Evolutionary conservation across 1,140 invertebrate species (phyloP), one percentile per base, ranked within the genome.

Genomic region (Hermetia illucens): DNA sequence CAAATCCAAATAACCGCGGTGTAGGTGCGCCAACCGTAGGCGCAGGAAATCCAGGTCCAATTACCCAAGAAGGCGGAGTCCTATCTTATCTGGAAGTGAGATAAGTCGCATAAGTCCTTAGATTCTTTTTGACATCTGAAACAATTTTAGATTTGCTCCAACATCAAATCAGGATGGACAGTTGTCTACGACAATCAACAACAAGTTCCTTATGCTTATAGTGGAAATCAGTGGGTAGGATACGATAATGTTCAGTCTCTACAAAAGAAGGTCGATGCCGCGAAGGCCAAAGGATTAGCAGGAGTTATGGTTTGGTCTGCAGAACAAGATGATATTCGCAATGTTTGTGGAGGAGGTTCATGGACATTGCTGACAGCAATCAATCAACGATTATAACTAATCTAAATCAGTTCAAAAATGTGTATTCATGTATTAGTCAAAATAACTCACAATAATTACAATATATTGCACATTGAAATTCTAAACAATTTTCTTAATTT

Each of bases 241-340:
- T 86, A 71, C 47, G 82, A 88, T 40, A 71, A 82, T 52, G 44
- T 61, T 2, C 61, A 69, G n/a, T 79, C 75, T 21, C 53, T 84
- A 3, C 47, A 36, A 0, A 43, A 61, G 3, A 77, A 82, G 58
- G 56, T 53, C 0, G 41, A 74, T 21, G 78, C 67, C 40, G 66
- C 68, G 2, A 60, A 68, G 20, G 38, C 50, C 1, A 46, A 58
- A 3, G 63, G 62, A 30, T 56, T 83, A 2, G 73, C 63, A 33
- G 79, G 79, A 17, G 66, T 63, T 32, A 88, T 88, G 83, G 71
- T 88, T 6, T 87, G 83, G 83, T 81, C 82, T 0, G 54, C 88
- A 3, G 81, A 89, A 65, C 65, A 86, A 36, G 84, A 89, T 49
- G 84, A 88, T 55, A 80, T 79, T 45, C 65, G 65, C 36, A 74